Conservation (phyloP, 2,113 vertebrate species). For the Nyctibius bracteatus region DNA sequence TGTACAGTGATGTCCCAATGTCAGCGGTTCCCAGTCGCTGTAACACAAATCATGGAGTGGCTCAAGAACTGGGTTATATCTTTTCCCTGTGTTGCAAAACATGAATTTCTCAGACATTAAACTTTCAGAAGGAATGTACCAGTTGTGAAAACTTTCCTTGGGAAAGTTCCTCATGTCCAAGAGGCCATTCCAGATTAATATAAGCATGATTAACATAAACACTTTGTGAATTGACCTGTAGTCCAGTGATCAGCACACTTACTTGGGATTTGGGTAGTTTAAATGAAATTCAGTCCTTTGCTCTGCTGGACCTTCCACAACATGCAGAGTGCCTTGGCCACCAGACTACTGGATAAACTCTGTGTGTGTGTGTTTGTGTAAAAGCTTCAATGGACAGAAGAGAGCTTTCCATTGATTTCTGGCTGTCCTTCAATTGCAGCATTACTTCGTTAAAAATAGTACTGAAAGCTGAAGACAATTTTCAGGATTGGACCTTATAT, state of each 20-base stretch:
- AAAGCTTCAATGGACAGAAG: neutral
- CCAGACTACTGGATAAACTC: neutral
- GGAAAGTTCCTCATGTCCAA: neutral
- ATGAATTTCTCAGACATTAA: neutral
- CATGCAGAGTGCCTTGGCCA: neutral
- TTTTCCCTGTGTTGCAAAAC: neutral
- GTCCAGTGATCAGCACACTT: neutral
- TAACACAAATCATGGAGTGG: neutral
- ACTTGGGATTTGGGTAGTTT: neutral
- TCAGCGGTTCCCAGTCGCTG: neutral
- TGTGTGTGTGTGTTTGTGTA: neutral
- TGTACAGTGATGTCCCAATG: accelerated
- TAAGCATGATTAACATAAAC: neutral
- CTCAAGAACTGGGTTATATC: neutral
- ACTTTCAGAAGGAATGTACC: neutral
- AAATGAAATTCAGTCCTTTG: neutral
- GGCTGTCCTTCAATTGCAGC: neutral
- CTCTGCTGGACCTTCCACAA: neutral
- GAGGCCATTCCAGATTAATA: neutral
- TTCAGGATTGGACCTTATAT: neutral
- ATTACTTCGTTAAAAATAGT: neutral
- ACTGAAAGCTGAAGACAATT: neutral
- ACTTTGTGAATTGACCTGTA: accelerated
- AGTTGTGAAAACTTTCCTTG: neutral
- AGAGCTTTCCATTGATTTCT: neutral